phyloP scores from a whole-genome alignment of 1,140 invertebrate genomes.

The Drosophila nigromelanica region DNA sequence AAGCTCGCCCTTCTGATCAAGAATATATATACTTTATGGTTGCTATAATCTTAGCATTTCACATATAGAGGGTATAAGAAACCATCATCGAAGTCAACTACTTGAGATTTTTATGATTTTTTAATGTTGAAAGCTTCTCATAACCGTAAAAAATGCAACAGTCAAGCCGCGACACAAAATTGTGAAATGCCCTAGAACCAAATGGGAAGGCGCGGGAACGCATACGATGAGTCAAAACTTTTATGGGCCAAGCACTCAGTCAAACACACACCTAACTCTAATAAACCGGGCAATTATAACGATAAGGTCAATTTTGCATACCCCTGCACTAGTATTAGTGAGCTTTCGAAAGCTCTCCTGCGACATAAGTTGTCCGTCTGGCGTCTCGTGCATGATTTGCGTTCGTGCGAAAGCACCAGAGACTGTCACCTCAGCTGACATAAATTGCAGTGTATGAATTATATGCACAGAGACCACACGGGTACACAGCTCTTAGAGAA shows the following conservation, averaged over 20 bases:
- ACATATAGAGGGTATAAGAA: constrained; percentile 7
- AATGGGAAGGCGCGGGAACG: constrained; percentile 1
- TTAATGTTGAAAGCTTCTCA: constrained; percentile 71
- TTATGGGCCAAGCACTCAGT: constrained; percentile 3
- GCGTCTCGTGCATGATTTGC: constrained; percentile 19
- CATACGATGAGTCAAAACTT: constrained; percentile 56
- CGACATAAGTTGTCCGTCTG: background rate
- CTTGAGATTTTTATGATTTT: constrained; percentile 59
- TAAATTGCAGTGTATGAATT: constrained; percentile 69
- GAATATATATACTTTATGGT: too few species aligned
- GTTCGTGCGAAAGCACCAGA: constrained; percentile 44
- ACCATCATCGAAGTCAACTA: constrained; percentile 45
- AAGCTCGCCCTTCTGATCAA: too few species aligned
- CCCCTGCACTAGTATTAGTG: constrained; percentile 1
- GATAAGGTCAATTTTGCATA: constrained; percentile 26
- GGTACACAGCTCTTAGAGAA: constrained; percentile 27
- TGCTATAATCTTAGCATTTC: too few species aligned
- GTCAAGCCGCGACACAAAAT: constrained; percentile 3
- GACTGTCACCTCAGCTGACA: constrained; percentile 66
- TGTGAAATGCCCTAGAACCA: constrained; percentile 3
- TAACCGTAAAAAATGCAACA: constrained; percentile 60
- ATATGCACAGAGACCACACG: constrained; percentile 58
- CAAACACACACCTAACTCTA: constrained; percentile 2
- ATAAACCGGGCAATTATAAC: constrained; percentile 41
- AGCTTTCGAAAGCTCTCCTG: constrained; percentile 18